These are phyloP conservation scores for Siderastrea radians DNA, from an alignment of 92 coral and sea anemone species.

Conservation along the genomic window DNA sequence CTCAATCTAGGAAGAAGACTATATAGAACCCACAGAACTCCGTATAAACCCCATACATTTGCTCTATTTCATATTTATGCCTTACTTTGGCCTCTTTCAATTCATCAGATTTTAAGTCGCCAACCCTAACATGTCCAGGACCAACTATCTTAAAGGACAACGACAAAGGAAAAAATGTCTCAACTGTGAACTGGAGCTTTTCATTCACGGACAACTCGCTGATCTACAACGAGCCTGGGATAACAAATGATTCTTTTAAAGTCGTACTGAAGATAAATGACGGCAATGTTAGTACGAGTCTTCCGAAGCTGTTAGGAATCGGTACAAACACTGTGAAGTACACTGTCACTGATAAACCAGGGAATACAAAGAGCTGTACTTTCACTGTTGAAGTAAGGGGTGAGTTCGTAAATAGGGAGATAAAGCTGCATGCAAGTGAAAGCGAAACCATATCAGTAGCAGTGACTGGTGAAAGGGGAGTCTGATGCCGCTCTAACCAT, in stretches of 20 bases:
- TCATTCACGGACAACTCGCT: conserved; percentile 29
- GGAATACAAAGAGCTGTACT: not conserved
- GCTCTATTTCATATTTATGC: too few relatives aligned
- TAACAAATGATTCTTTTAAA: conserved; percentile 2
- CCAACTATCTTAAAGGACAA: not conserved
- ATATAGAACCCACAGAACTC: too few relatives aligned
- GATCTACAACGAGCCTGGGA: conserved; percentile 19
- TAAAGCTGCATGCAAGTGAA: too few relatives aligned
- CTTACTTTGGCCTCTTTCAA: not conserved
- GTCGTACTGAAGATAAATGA: conserved; percentile 23
- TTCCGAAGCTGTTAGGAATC: conserved; percentile 42
- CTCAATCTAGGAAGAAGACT: too few relatives aligned
- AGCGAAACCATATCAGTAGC: too few relatives aligned
- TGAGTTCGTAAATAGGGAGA: not conserved
- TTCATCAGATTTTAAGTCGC: conserved; percentile 24
- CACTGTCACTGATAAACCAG: conserved; percentile 6
- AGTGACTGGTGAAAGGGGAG: too few relatives aligned
- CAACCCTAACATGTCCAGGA: conserved; percentile 7
- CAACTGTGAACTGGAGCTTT: conserved; percentile 22
- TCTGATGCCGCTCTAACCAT: too few relatives aligned
- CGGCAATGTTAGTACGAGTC: not conserved
- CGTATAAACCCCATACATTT: too few relatives aligned
- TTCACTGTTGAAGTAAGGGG: conserved; percentile 22
- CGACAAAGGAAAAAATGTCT: conserved; percentile 32
- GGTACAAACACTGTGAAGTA: conserved; percentile 21